phyloP scores from a whole-genome alignment of 2,888 invertebrate genomes.

The Rhopalosiphum nymphaeae region DNA sequence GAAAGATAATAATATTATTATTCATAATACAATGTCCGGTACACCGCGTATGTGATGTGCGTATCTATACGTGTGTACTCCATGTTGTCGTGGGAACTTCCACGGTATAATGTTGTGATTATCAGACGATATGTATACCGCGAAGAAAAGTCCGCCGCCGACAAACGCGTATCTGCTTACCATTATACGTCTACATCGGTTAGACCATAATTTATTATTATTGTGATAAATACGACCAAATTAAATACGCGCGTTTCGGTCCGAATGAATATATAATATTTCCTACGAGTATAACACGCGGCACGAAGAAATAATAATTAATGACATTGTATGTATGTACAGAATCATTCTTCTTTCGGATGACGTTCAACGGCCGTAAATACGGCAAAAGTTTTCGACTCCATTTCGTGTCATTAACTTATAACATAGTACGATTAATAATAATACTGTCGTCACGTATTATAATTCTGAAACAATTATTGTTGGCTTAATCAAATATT shows the following conservation, averaged over 20 bases:
- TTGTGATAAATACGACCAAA: conserved; percentile 4
- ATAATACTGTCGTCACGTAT: background rate
- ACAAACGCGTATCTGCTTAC: background rate
- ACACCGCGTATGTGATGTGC: background rate
- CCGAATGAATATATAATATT: background rate
- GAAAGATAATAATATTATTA: background rate
- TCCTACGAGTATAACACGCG: background rate
- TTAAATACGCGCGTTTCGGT: background rate
- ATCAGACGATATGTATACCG: background rate
- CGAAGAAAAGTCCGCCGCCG: background rate
- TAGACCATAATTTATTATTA: background rate
- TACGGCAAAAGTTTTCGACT: background rate
- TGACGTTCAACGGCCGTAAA: background rate
- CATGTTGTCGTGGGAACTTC: background rate
- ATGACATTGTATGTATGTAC: background rate
- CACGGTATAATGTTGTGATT: background rate
- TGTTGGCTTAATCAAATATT: background rate
- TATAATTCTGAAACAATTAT: background rate
- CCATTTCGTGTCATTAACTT: background rate
- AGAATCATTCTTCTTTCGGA: background rate
- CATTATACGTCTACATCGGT: background rate
- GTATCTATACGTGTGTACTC: background rate
- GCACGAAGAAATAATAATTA: background rate
- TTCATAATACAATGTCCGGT: background rate
- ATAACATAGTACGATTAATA: background rate